Evolutionary conservation across 1,140 invertebrate genomes (phyloP).

Genomic region (Rhagoletis zephyria): DNA sequence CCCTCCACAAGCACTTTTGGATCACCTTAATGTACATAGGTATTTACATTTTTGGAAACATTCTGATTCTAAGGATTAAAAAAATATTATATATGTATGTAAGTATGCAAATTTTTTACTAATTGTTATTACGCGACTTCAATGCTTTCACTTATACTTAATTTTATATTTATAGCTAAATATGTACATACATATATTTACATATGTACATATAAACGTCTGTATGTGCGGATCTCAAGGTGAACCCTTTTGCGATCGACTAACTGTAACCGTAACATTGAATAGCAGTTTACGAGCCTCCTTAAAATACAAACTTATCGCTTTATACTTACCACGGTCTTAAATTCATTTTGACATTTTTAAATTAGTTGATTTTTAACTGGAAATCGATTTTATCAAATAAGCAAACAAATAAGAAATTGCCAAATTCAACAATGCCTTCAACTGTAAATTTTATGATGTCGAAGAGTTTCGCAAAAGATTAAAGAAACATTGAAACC

Average conservation of each 20-base stretch:
- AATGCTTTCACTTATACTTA: neutral
- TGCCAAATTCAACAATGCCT: neutral
- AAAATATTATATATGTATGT: too few relatives aligned
- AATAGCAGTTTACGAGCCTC: slow-evolving; percentile 31
- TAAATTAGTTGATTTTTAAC: slow-evolving; percentile 43
- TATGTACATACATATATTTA: neutral
- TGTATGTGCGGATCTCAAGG: neutral
- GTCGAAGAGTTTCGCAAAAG: slow-evolving; percentile 2
- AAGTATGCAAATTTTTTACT: too few relatives aligned
- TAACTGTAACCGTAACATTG: neutral
- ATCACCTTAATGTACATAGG: too few relatives aligned
- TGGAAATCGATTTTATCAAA: slow-evolving; percentile 31
- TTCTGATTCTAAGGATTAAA: too few relatives aligned
- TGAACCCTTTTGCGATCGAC: neutral
- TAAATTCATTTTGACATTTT: neutral
- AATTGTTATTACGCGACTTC: too few relatives aligned
- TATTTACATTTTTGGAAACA: too few relatives aligned
- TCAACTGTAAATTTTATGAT: slow-evolving; percentile 30
- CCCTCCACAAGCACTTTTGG: too few relatives aligned
- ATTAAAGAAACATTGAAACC: neutral
- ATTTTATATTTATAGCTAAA: neutral
- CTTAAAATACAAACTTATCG: neutral
- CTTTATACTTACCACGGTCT: neutral
- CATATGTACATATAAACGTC: neutral
- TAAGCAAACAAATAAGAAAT: slow-evolving; percentile 9